These are phyloP conservation scores for Sternarchorhynchus goeldii DNA, from an alignment of 2,797 vertebrate species.

Conservation along the genomic window DNA sequence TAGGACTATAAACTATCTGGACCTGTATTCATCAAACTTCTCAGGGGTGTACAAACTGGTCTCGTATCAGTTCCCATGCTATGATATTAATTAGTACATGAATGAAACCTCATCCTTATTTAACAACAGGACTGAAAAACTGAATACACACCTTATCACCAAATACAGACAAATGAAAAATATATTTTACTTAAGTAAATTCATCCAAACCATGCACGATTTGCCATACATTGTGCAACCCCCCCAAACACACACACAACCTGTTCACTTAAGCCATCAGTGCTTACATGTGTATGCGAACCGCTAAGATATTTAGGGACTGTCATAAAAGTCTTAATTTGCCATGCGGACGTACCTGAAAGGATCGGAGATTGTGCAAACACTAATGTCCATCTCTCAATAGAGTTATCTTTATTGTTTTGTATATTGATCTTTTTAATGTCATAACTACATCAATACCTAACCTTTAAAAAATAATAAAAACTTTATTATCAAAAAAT, in stretches of 20 bases:
- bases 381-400: no score
- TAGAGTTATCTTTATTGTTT: no score
- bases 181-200: not conserved
- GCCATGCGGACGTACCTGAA: no score
- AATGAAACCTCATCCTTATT: not conserved
- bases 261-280: conserved; percentile 14
- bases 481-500: no score
- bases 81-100: not conserved
- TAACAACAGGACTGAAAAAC: not conserved
- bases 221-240: no score
- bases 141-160: no score
- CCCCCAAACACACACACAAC: not conserved
- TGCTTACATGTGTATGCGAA: conserved; percentile 23
- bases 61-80: not conserved
- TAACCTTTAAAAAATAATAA: no score
- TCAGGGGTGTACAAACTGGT: not conserved
- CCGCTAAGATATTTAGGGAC: conserved; percentile 36
- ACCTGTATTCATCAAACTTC: conserved; percentile 1
- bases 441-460: no score
- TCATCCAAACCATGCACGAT: not conserved
- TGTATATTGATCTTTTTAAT: no score
- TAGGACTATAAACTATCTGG: not conserved
- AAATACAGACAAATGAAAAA: not conserved
- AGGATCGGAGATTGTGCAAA: no score
- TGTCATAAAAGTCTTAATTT: conserved; percentile 33